phyloP scores from a whole-genome alignment of 1,140 invertebrate species.

The Drosophila albomicans region DNA sequence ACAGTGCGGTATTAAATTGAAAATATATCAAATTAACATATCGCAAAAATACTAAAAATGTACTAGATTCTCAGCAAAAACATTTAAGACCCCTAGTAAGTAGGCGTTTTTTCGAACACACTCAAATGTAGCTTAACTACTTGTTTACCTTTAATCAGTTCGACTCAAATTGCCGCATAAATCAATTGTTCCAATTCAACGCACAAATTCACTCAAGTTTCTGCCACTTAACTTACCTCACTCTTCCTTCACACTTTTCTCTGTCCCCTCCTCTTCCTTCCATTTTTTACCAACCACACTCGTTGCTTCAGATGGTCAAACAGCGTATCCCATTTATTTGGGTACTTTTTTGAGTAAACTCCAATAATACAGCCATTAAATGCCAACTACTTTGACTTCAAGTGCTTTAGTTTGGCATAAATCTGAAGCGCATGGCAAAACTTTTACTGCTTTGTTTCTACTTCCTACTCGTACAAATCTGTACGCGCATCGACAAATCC shows the following conservation, averaged over 20 bases:
- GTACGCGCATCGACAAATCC: conserved; percentile 19
- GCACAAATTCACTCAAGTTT: conserved; percentile 27
- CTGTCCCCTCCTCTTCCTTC: neutral
- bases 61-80: too few relatives aligned
- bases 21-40: too few relatives aligned
- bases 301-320: conserved; percentile 11
- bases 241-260: neutral
- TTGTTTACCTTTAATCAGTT: neutral
- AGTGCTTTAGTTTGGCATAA: conserved; percentile 82
- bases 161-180: conserved; percentile 24
- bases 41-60: too few relatives aligned
- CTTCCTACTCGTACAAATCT: conserved; percentile 47
- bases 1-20: too few relatives aligned
- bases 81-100: too few relatives aligned
- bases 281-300: too few relatives aligned
- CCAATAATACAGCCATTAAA: conserved; percentile 81
- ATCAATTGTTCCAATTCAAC: conserved; percentile 32
- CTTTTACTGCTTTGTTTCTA: conserved; percentile 32
- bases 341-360: conserved; percentile 69
- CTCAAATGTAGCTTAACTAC: neutral
- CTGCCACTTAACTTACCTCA: conserved; percentile 12
- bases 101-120: too few relatives aligned
- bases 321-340: conserved; percentile 72
- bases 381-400: conserved; percentile 80
- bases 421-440: conserved; percentile 68